phyloP scores from a whole-genome alignment of 2,797 vertebrate species.

The Lutjanus argentimaculatus region DNA sequence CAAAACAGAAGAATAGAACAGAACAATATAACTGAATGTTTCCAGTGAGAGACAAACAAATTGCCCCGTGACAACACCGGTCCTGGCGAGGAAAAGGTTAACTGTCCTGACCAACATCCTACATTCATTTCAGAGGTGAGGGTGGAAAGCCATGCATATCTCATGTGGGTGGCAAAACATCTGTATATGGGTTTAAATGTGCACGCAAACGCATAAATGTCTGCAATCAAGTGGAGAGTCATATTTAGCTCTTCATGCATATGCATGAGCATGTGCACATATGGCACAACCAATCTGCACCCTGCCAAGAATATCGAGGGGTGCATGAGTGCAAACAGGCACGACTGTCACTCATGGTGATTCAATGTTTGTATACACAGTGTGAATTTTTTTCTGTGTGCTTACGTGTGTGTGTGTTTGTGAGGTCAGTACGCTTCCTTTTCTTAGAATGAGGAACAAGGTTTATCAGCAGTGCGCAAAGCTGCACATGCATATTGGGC shows the following conservation, averaged over 20 bases:
- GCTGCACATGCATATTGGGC: constrained; percentile 5
- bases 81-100: constrained; percentile 17
- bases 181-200: constrained; percentile 13
- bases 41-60: neutral
- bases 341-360: constrained; percentile 47
- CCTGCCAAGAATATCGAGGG: constrained; percentile 22
- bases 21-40: neutral
- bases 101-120: constrained; percentile 1
- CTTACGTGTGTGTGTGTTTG: constrained; percentile 4
- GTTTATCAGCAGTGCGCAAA: constrained; percentile 29
- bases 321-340: constrained; percentile 26
- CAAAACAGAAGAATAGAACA: neutral
- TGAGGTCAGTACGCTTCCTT: constrained; percentile 42
- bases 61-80: neutral
- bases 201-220: neutral
- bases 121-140: constrained; percentile 17
- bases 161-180: constrained; percentile 40
- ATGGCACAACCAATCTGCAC: constrained; percentile 24
- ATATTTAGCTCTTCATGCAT: constrained; percentile 31
- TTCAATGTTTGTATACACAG: constrained; percentile 32
- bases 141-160: constrained; percentile 10
- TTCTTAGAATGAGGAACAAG: constrained; percentile 48
- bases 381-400: constrained; percentile 12
- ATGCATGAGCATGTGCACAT: constrained; percentile 33
- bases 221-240: neutral